Percentiles rank a stretch among this genome's conserved stretches.
These are phyloP conservation scores for Drosophila nannoptera DNA, from an alignment of 1,140 invertebrate genomes.

Conservation along the genomic window DNA sequence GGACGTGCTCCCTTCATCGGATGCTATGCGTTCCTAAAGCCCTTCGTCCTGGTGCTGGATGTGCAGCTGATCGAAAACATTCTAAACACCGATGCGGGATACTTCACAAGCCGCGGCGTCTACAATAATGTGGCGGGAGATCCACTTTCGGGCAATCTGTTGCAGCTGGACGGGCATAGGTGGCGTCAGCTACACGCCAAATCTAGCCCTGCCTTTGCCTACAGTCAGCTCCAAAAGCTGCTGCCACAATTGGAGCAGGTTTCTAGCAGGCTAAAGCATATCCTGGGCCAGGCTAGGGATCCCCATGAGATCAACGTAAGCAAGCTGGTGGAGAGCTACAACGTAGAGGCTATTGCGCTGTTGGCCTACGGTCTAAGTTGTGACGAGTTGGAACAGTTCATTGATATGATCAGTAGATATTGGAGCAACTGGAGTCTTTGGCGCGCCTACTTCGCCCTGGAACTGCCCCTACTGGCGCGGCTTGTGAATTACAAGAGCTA, in stretches of 20 bases:
- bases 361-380: conserved; percentile 50
- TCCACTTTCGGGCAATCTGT: conserved; percentile 80
- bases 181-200: conserved; percentile 81
- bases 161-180: conserved; percentile 79
- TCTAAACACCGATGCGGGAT: conserved; percentile 58
- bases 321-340: conserved; percentile 55
- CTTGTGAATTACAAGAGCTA: conserved; percentile 57
- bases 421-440: conserved; percentile 56
- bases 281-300: conserved; percentile 9
- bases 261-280: conserved; percentile 41
- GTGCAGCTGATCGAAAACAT: conserved; percentile 66
- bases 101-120: conserved; percentile 79
- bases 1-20: conserved; percentile 65
- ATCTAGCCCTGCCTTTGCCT: conserved; percentile 80
- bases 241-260: conserved; percentile 69
- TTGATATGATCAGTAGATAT: conserved; percentile 49
- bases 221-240: conserved; percentile 81
- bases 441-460: conserved; percentile 55
- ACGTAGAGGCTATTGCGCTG: conserved; percentile 55
- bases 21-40: conserved; percentile 63
- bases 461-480: conserved; percentile 60
- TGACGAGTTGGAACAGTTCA: conserved; percentile 74
- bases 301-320: conserved; percentile 44
- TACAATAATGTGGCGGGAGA: conserved; percentile 80
- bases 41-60: conserved; percentile 66